A percentile compares a stretch with the other conserved stretches of the same genome.
Conservation (phyloP, 2,113 vertebrate species). For the Halcyon malimbica region DNA sequence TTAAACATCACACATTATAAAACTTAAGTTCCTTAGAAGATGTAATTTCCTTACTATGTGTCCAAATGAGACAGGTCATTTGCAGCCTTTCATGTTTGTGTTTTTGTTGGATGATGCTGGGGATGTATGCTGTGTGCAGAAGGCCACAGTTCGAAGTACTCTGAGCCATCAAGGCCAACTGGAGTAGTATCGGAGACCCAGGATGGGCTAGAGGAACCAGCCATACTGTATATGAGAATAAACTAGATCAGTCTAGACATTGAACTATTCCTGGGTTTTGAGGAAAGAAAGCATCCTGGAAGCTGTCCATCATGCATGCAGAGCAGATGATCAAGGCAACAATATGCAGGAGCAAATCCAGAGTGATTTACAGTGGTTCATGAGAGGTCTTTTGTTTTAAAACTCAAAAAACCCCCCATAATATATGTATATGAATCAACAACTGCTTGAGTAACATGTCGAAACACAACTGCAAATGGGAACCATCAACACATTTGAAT, state of each 20-base stretch:
- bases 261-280: background rate
- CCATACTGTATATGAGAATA: background rate
- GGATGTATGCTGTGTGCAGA: background rate
- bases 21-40: background rate
- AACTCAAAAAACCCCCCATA: background rate
- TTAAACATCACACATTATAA: background rate
- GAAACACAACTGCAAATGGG: background rate
- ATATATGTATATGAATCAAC: background rate
- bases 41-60: background rate
- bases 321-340: background rate
- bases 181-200: background rate
- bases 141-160: rapidly evolving
- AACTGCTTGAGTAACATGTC: background rate
- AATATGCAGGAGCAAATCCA: background rate
- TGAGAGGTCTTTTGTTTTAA: background rate
- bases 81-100: background rate
- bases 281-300: background rate
- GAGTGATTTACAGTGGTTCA: background rate
- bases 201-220: background rate
- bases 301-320: background rate
- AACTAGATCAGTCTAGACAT: background rate
- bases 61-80: background rate
- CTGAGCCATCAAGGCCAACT: background rate
- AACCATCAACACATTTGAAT: background rate
- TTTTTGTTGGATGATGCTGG: background rate